These are phyloP conservation scores for Catocala nupta DNA, from an alignment of 2,888 invertebrate species.

Conservation along the genomic window DNA sequence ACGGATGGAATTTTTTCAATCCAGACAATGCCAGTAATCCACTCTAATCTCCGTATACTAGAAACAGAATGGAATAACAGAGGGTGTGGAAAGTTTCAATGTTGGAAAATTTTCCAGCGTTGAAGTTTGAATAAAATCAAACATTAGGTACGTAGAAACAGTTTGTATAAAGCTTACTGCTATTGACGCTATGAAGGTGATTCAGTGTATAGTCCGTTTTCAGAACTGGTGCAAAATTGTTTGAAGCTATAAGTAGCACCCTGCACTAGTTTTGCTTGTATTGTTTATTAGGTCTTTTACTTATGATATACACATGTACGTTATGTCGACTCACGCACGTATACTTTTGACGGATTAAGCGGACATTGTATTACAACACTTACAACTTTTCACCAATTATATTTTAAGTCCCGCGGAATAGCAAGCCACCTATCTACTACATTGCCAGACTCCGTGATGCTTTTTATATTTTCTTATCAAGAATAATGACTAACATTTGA, in stretches of 20 bases:
- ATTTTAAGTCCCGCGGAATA: too few species aligned
- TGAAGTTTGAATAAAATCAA: slow-evolving; percentile 38
- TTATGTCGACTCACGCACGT: too few species aligned
- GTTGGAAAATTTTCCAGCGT: slow-evolving; percentile 16
- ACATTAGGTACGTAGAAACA: slow-evolving; percentile 23
- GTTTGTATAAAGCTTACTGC: slow-evolving; percentile 25
- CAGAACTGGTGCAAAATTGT: slow-evolving; percentile 12
- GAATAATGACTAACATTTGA: too few species aligned
- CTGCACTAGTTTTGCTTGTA: neutral
- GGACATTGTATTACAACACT: too few species aligned
- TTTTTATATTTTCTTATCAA: too few species aligned
- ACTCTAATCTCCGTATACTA: slow-evolving; percentile 16
- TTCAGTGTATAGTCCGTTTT: slow-evolving; percentile 14
- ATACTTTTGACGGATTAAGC: too few species aligned
- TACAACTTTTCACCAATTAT: too few species aligned
- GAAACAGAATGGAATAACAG: slow-evolving; percentile 23
- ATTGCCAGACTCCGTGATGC: too few species aligned
- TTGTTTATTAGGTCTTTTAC: too few species aligned
- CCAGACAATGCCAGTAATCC: slow-evolving; percentile 15
- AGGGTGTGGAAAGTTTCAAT: slow-evolving; percentile 14
- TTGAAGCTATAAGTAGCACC: neutral
- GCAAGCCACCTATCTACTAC: too few species aligned
- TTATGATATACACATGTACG: too few species aligned
- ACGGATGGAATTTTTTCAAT: slow-evolving; percentile 14
- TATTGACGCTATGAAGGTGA: slow-evolving; percentile 10